Percentiles rank a stretch among this genome's conserved stretches.
Evolutionary conservation across 2,113 vertebrate species (phyloP).

Genomic region (Circaetus gallicus): DNA sequence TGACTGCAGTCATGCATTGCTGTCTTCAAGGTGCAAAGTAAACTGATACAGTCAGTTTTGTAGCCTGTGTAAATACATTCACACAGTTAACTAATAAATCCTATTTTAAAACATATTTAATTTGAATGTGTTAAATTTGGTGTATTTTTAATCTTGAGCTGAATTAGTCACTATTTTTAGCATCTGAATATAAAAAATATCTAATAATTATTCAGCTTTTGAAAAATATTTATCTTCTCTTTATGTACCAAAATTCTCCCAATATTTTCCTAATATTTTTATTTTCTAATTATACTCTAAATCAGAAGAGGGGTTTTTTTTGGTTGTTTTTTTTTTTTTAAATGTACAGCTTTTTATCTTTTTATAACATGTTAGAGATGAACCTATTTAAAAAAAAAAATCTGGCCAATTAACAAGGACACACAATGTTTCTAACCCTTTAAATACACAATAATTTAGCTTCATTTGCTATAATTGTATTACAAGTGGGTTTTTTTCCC

Average conservation of each 20-base stretch:
- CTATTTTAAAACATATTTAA: neutral
- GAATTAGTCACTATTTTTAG: neutral
- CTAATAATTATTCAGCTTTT: neutral
- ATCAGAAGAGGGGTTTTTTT: neutral
- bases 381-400: neutral
- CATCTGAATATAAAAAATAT: neutral
- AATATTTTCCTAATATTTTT: neutral
- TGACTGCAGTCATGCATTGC: neutral
- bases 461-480: slow-evolving; percentile 3
- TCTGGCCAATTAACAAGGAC: neutral
- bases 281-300: neutral
- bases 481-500: neutral
- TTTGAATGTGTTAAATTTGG: neutral
- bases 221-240: neutral
- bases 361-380: neutral
- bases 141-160: neutral
- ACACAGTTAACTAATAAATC: neutral
- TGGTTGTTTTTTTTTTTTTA: neutral
- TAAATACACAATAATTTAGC: neutral
- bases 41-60: neutral
- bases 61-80: neutral
- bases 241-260: neutral
- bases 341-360: neutral
- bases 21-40: neutral
- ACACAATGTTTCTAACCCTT: neutral